phyloP scores from a whole-genome alignment of 2,888 invertebrate genomes.

The Dioctria linearis region DNA sequence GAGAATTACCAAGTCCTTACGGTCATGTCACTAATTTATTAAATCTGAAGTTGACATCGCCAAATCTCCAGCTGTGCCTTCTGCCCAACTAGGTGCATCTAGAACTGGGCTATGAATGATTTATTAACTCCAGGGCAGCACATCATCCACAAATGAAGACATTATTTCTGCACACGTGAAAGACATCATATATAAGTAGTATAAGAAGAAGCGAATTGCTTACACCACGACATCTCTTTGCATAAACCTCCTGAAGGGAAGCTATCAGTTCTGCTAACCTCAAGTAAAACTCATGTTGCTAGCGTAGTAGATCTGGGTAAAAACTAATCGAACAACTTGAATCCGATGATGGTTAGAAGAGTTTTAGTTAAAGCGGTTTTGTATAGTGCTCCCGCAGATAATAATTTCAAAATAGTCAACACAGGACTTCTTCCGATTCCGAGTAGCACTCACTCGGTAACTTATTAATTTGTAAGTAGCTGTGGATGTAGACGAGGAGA shows the following conservation, averaged over 20 bases:
- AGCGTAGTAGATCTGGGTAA: constrained; percentile 3
- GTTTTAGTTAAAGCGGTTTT: constrained; percentile 10
- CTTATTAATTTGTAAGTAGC: constrained; percentile 55
- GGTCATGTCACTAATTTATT: constrained; percentile 44
- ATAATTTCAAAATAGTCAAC: constrained; percentile 27
- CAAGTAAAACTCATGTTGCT: not conserved
- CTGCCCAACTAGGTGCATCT: not conserved
- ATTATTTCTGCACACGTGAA: constrained; percentile 24
- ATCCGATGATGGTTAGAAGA: constrained; percentile 19
- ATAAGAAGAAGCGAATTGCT: constrained; percentile 24
- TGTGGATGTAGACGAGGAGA: no score
- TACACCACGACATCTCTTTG: constrained; percentile 37
- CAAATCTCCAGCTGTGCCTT: constrained; percentile 47
- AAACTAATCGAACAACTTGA: constrained; percentile 30
- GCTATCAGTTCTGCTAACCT: constrained; percentile 6
- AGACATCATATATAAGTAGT: not conserved
- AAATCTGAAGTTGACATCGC: constrained; percentile 28
- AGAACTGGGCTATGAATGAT: constrained; percentile 42
- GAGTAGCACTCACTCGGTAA: not conserved
- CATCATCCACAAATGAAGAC: constrained; percentile 46
- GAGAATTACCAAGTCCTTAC: constrained; percentile 15
- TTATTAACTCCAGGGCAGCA: constrained; percentile 20
- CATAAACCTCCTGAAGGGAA: constrained; percentile 47
- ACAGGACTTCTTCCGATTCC: not conserved
- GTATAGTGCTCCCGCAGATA: constrained; percentile 16